Base-by-base conservation (phyloP, 2,888 invertebrate genomes). In the Nomada flava region DNA sequence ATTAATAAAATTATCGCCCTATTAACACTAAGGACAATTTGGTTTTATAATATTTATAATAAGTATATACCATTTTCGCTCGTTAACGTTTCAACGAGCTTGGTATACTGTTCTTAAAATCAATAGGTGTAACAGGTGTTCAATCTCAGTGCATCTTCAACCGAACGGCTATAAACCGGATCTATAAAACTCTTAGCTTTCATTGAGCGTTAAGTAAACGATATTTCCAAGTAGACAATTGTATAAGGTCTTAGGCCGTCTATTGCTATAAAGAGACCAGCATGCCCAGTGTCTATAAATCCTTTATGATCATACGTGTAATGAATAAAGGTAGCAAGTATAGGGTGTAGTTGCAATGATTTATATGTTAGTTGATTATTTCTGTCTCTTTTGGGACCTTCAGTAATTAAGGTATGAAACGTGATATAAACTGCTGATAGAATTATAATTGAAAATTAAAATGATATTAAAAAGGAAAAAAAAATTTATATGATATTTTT, bases 1-100 rank as follows among this genome's bases (percentile, higher is more conserved):
- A 94, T 96, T 91, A 97, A 97, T 94, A 97, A 96, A 94, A 96
- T 96, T 95, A 96, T 97, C 96, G 97, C 96, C 91, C 94, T 96
- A 91, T 96, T 97, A 0, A 97, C 96, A 86, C 95, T 97, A 93
- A 97, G 96, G 7, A 1, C 97, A 97, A 91, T 94, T 97, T 92
- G 96, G 96, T 0, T 95, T 97, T 92, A 97, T 97, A 95, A 96
- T 97, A 93, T 95, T 97, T 92, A 97, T 97, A 95, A 96, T 97
- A 93, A 95, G 95, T 29, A 3, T 29, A 23, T 29, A 29, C 29
- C 29, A 29, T 29, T 29, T 7, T 50, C 15, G 13, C 50, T 18
- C 15, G 50, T 50, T 50, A 50, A 18, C 13, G 18, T 50, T 18
- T 5, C 1, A 15, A 50, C 18, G 15, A 18, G 2, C 0, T 50